Evolutionary conservation across 2,797 vertebrate genomes (phyloP).

Genomic region (Hyperoplus lanceolatus): DNA sequence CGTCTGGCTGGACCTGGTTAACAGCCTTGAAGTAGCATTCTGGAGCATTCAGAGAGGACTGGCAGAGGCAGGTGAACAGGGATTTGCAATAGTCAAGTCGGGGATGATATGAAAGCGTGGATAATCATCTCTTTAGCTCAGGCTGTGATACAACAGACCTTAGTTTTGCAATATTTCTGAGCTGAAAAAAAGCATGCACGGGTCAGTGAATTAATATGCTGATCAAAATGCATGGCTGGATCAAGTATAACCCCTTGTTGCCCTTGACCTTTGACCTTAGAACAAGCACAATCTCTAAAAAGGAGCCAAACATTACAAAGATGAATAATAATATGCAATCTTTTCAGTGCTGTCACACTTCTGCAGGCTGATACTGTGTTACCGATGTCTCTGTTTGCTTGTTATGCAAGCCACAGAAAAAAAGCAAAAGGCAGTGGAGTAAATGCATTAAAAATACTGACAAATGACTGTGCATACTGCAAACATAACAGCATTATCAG

Average conservation of each 20-base stretch:
- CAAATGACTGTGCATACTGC: slow-evolving; percentile 18
- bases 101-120: too few species aligned
- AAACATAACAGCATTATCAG: slow-evolving; percentile 36
- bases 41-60: too few species aligned
- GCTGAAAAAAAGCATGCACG: too few species aligned
- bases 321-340: slow-evolving; percentile 16
- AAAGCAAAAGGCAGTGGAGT: slow-evolving; percentile 14
- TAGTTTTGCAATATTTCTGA: too few species aligned
- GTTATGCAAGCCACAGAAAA: slow-evolving; percentile 29
- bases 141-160: too few species aligned
- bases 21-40: too few species aligned
- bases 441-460: slow-evolving; percentile 37
- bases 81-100: too few species aligned
- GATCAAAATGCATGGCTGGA: too few species aligned
- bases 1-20: too few species aligned
- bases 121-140: too few species aligned
- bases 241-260: background rate
- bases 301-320: background rate
- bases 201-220: too few species aligned
- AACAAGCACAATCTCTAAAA: slow-evolving; percentile 7
- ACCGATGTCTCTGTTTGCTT: slow-evolving; percentile 25
- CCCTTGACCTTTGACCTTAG: slow-evolving; percentile 28
- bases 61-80: too few species aligned
- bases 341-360: slow-evolving; percentile 8
- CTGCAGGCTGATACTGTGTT: slow-evolving; percentile 6